Evolutionary conservation across 2,888 invertebrate genomes (phyloP).

Genomic region (Periphyllus acericola): DNA sequence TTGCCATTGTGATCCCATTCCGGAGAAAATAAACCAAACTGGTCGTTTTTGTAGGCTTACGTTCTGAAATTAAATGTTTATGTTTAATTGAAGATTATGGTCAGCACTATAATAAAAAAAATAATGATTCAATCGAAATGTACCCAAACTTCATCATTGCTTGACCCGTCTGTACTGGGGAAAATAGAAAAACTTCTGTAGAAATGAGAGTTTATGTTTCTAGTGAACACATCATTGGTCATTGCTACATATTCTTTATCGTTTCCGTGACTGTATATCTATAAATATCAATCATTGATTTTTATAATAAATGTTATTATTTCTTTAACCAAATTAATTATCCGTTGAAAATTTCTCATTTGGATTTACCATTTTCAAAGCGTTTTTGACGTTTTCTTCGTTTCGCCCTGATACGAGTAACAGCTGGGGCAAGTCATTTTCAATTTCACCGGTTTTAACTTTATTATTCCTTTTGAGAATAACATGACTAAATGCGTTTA

Average conservation of each 20-base stretch:
- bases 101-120: background rate
- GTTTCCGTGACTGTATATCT: slow-evolving; percentile 31
- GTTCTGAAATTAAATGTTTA: background rate
- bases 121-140: background rate
- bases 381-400: slow-evolving; percentile 41
- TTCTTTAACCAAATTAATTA: no score
- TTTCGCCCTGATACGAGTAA: slow-evolving; percentile 61
- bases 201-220: slow-evolving; percentile 67
- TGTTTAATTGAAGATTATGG: background rate
- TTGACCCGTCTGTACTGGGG: slow-evolving; percentile 60
- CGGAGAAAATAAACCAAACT: slow-evolving; percentile 77
- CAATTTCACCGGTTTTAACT: background rate
- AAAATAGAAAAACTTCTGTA: slow-evolving; percentile 70
- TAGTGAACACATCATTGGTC: slow-evolving; percentile 66
- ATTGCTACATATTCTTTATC: slow-evolving; percentile 64
- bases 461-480: slow-evolving; percentile 43
- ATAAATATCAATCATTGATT: background rate
- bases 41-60: slow-evolving; percentile 66
- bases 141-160: background rate
- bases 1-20: slow-evolving; percentile 81
- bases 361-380: slow-evolving; percentile 44
- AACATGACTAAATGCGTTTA: slow-evolving; percentile 48
- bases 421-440: slow-evolving; percentile 45
- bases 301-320: background rate
- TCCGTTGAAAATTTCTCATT: background rate